These are phyloP conservation scores for Daktulosphaira vitifoliae DNA, from an alignment of 1,140 invertebrate species.

Conservation along the genomic window DNA sequence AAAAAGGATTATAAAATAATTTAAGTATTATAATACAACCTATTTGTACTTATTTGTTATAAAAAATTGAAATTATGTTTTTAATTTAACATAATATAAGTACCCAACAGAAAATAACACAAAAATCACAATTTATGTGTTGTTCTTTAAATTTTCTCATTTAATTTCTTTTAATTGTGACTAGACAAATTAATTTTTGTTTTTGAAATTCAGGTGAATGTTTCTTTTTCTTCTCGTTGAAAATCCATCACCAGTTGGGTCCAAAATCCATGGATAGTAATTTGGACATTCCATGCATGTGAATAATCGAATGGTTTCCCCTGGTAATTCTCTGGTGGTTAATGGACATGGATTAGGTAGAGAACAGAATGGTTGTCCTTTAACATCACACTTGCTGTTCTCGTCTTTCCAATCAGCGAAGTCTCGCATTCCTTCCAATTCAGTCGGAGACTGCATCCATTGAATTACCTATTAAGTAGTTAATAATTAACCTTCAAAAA, in stretches of 20 bases:
- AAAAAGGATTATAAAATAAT: no score
- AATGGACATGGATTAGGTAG: slow-evolving; percentile 82
- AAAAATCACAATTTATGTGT: slow-evolving; percentile 11
- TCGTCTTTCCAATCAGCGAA: slow-evolving; percentile 88
- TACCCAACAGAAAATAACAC: no score
- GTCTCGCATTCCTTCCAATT: slow-evolving; percentile 72
- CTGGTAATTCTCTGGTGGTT: slow-evolving; percentile 80
- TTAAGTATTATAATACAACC: no score
- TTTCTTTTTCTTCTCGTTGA: slow-evolving; percentile 52
- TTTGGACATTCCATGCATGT: slow-evolving; percentile 94
- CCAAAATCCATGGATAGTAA: slow-evolving; percentile 90
- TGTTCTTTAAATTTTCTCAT: neutral
- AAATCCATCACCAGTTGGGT: slow-evolving; percentile 89
- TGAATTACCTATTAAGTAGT: slow-evolving; percentile 78
- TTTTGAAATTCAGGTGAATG: slow-evolving; percentile 22
- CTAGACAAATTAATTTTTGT: neutral
- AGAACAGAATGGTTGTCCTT: slow-evolving; percentile 85
- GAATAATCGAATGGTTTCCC: slow-evolving; percentile 83
- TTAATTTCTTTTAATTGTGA: neutral
- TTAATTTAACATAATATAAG: no score
- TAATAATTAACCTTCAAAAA: no score
- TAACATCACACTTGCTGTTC: slow-evolving; percentile 72
- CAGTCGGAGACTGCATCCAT: slow-evolving; percentile 95
- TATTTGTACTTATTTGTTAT: no score
- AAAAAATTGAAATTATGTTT: no score